Percentiles rank a stretch among this genome's conserved stretches.
These are phyloP conservation scores for Euphysa ruthae DNA, from an alignment of 30 jellyfish, hydroid and myxozoan species.

Conservation along the genomic window DNA sequence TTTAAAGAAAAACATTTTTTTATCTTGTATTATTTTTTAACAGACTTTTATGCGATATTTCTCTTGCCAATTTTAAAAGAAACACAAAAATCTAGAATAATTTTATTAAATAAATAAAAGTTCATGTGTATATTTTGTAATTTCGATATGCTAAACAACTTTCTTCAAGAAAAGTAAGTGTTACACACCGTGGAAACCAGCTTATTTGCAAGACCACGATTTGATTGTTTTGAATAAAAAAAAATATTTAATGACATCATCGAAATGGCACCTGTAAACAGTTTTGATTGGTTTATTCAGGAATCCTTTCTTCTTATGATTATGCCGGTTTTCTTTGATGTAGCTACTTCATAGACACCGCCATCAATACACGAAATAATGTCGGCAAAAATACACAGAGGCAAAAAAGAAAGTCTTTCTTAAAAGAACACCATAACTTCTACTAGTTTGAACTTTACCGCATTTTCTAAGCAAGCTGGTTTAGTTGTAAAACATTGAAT, in stretches of 20 bases:
- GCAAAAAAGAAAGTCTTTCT: conserved; percentile 22
- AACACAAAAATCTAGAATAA: no score
- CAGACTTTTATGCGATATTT: no score
- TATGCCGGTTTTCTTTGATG: conserved; percentile 87
- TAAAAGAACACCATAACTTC: conserved; percentile 29
- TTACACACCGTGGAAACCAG: conserved; percentile 28
- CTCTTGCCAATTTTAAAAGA: no score
- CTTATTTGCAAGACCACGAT: conserved; percentile 20
- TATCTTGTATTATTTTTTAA: no score
- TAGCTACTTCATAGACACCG: conserved; percentile 85
- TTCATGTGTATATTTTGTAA: no score
- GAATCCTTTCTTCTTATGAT: conserved; percentile 73
- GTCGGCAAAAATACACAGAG: conserved; percentile 43
- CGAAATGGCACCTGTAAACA: conserved; percentile 97
- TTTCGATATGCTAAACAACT: no score
- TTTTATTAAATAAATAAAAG: no score
- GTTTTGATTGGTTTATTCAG: conserved; percentile 84
- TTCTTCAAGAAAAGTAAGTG: no score
- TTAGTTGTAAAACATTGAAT: no score
- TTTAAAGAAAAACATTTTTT: no score
- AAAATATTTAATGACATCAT: conserved; percentile 89
- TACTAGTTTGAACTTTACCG: conserved; percentile 47
- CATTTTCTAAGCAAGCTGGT: no score
- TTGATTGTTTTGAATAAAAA: conserved; percentile 16
- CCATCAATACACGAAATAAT: conserved; percentile 55